These are phyloP conservation scores for Takifugu flavidus DNA, from an alignment of 2,113 vertebrate species.

Conservation along the genomic window DNA sequence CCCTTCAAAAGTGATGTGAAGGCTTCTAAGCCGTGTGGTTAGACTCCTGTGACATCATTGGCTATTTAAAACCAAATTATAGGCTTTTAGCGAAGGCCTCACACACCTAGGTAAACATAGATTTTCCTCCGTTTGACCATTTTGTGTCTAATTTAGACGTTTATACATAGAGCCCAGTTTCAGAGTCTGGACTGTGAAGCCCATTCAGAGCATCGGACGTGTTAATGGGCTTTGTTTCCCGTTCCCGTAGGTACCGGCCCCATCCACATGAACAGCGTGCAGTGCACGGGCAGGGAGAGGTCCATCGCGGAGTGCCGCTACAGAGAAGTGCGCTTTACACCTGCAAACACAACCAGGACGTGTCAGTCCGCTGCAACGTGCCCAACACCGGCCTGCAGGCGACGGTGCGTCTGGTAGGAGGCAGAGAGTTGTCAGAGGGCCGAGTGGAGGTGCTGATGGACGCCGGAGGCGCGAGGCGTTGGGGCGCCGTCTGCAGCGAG, in stretches of 20 bases:
- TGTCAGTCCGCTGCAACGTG: slow-evolving; percentile 86
- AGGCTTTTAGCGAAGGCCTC: slow-evolving; percentile 50
- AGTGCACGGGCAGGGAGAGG: slow-evolving; percentile 80
- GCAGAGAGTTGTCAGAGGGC: slow-evolving; percentile 81
- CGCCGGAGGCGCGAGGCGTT: slow-evolving; percentile 74
- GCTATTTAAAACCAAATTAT: slow-evolving; percentile 66
- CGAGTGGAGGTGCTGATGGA: slow-evolving; percentile 89
- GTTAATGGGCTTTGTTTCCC: neutral
- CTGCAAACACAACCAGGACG: slow-evolving; percentile 85
- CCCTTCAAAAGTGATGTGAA: slow-evolving; percentile 2
- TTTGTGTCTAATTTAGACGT: slow-evolving; percentile 12
- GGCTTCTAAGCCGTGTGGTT: slow-evolving; percentile 5
- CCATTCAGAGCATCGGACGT: neutral
- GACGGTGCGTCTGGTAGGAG: slow-evolving; percentile 89
- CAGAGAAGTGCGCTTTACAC: slow-evolving; percentile 72
- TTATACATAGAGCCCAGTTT: slow-evolving; percentile 15
- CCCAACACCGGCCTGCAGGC: slow-evolving; percentile 79
- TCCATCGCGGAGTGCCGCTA: slow-evolving; percentile 81
- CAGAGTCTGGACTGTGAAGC: slow-evolving; percentile 12
- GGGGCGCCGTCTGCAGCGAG: slow-evolving; percentile 90
- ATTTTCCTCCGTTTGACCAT: slow-evolving; percentile 51
- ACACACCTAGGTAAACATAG: slow-evolving; percentile 55
- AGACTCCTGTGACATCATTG: slow-evolving; percentile 57
- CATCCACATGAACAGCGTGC: slow-evolving; percentile 90
- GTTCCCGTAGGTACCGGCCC: slow-evolving; percentile 82